Evolutionary conservation across 2,797 vertebrate species (phyloP), one percentile per base, ranked within the genome.

Genomic region (Melanitta fusca): DNA sequence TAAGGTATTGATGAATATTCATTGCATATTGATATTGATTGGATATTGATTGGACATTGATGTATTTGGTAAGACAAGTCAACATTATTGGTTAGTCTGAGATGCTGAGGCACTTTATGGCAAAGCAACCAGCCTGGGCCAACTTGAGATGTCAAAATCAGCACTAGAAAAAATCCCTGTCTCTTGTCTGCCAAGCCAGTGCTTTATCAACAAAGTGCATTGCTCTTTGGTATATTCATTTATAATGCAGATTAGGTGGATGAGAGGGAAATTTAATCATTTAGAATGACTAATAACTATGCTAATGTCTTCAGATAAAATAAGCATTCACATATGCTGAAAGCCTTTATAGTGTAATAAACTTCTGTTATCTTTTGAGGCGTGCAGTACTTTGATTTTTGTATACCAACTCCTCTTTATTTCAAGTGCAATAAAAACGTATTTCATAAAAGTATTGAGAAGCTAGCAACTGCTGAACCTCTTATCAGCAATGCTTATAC

Each of bases 281-380:
- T 96, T 83, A 65, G 69, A 93, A 92, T 95, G 75, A 96, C 89
- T 96, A 96, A 96, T 96, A 96, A 96, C 93, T 95, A 95, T 97
- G 95, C 95, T 97, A 95, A 95, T 95, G 79, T 95, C 74, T 91
- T 94, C 86, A 93, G 94, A 96, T 96, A 94, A 96, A 96, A 96
- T 89, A 96, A 89, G 93, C 71, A 85, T 91, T 74, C 93, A 71
- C 92, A 92, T 93, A 87, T 74, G 94, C 86, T 89, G 80, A 89
- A 94, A 95, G 61, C 53, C 86, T 94, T 96, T 96, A 93, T 89
- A 87, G 72, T 78, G 86, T 82, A 92, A 96, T 94, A 95, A 93
- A 96, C 91, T 96, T 91, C 95, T 95, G 94, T 88, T 96, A 85
- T 93, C 91, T 95, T 95, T 93, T 68, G 84, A 95, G 84, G 90